A percentile compares a stretch with the other conserved stretches of the same genome.
Evolutionary conservation across 2,888 invertebrate genomes (phyloP).

Genomic region (Steinernema hermaphroditum): DNA sequence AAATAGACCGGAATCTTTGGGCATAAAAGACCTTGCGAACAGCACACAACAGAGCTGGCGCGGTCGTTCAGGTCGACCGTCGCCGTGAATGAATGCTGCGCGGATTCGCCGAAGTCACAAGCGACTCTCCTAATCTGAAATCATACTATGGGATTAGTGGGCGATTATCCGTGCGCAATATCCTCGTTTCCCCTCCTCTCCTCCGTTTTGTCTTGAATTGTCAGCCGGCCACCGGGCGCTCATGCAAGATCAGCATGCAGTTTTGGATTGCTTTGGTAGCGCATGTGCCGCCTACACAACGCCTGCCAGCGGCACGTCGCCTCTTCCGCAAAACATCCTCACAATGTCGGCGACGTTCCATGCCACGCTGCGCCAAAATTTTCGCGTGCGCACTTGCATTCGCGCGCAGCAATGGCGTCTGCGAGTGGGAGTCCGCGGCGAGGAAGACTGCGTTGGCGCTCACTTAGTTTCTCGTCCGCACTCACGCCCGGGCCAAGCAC

Average conservation of each 20-base stretch:
- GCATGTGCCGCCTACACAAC: slow-evolving; percentile 28
- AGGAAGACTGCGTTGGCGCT: slow-evolving; percentile 14
- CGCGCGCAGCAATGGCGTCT: slow-evolving; percentile 15
- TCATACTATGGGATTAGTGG: slow-evolving; percentile 11
- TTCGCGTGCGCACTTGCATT: slow-evolving; percentile 8
- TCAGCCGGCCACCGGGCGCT: background rate
- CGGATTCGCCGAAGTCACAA: background rate
- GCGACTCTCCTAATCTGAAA: slow-evolving; percentile 6
- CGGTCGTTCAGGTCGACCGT: background rate
- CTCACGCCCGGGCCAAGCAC: slow-evolving; percentile 23
- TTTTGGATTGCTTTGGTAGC: slow-evolving; percentile 22
- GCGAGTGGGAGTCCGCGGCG: background rate
- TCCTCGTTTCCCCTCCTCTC: background rate
- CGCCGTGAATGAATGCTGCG: background rate
- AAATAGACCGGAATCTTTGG: background rate
- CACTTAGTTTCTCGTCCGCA: background rate
- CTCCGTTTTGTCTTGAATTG: background rate
- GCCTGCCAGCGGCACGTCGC: slow-evolving; percentile 9
- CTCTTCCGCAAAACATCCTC: slow-evolving; percentile 22
- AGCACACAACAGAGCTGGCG: background rate
- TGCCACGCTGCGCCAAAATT: background rate
- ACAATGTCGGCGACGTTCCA: slow-evolving; percentile 22
- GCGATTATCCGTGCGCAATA: slow-evolving; percentile 24
- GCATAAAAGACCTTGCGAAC: background rate
- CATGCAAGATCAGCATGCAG: slow-evolving; percentile 10